Evolutionary conservation across 2,888 invertebrate species (phyloP).

Genomic region (Hypsopygia costalis): DNA sequence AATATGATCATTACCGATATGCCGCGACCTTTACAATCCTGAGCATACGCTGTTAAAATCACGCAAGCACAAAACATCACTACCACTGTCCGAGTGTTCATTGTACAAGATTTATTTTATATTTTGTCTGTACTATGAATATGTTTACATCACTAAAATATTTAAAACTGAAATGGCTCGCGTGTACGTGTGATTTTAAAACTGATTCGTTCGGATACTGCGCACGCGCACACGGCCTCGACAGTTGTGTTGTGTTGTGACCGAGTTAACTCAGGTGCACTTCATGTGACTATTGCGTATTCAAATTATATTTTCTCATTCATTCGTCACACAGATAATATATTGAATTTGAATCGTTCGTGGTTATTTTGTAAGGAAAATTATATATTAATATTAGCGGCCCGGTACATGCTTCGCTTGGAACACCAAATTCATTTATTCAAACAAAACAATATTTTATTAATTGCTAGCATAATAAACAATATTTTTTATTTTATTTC

Average conservation of each 20-base stretch:
- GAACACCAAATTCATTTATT: no score
- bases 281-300: conserved; percentile 13
- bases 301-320: neutral
- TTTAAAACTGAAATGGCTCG: neutral
- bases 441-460: no score
- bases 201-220: conserved; percentile 16
- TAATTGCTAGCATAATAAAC: no score
- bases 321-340: neutral
- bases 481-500: no score
- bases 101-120: conserved; percentile 6
- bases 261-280: conserved; percentile 40
- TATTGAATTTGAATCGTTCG: conserved; percentile 6
- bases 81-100: conserved; percentile 16
- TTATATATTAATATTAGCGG: no score
- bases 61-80: conserved; percentile 27
- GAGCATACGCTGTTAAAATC: conserved; percentile 30
- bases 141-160: conserved; percentile 12
- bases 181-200: conserved; percentile 14
- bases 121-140: no score
- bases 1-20: conserved; percentile 43
- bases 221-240: conserved; percentile 40
- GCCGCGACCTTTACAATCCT: conserved; percentile 63
- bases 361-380: no score
- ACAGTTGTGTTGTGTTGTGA: conserved; percentile 46
- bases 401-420: no score